Evolutionary conservation across 2,888 invertebrate genomes (phyloP).

Genomic region (Trichogramma evanescens): DNA sequence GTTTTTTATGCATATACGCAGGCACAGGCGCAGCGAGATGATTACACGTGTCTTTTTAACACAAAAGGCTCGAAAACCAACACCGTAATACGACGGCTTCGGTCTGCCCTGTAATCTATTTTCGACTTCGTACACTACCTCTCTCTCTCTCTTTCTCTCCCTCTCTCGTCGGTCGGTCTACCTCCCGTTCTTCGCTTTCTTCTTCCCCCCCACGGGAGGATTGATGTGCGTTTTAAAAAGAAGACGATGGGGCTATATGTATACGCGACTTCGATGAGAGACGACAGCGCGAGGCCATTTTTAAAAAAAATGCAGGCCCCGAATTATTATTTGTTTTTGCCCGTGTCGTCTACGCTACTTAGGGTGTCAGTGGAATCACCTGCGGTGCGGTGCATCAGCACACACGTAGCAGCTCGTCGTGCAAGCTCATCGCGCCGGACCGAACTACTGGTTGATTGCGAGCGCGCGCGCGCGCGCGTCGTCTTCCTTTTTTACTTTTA

Average conservation of each 20-base stretch:
- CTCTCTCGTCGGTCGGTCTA: not conserved
- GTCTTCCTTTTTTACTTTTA: not conserved
- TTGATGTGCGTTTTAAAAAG: no score
- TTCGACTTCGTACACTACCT: slow-evolving; percentile 17
- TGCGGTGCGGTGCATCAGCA: slow-evolving; percentile 28
- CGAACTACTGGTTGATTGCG: not conserved
- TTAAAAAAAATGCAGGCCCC: slow-evolving; percentile 10
- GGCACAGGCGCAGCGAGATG: slow-evolving; percentile 28
- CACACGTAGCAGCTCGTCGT: slow-evolving; percentile 22
- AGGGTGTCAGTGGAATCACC: slow-evolving; percentile 35
- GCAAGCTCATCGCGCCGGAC: not conserved
- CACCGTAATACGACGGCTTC: slow-evolving; percentile 46
- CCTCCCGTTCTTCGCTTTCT: no score
- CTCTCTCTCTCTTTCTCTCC: slow-evolving; percentile 8
- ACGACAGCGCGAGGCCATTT: not conserved
- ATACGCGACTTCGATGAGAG: not conserved
- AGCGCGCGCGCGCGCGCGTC: not conserved
- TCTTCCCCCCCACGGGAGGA: no score
- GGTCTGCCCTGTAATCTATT: slow-evolving; percentile 46
- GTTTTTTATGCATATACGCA: no score
- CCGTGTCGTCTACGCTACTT: slow-evolving; percentile 35
- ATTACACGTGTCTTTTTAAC: slow-evolving; percentile 48
- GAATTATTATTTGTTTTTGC: slow-evolving; percentile 46
- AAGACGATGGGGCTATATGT: no score
- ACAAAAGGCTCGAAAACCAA: slow-evolving; percentile 50